These are phyloP conservation scores for Allacma fusca DNA, from an alignment of 2,888 invertebrate species.

Conservation along the genomic window DNA sequence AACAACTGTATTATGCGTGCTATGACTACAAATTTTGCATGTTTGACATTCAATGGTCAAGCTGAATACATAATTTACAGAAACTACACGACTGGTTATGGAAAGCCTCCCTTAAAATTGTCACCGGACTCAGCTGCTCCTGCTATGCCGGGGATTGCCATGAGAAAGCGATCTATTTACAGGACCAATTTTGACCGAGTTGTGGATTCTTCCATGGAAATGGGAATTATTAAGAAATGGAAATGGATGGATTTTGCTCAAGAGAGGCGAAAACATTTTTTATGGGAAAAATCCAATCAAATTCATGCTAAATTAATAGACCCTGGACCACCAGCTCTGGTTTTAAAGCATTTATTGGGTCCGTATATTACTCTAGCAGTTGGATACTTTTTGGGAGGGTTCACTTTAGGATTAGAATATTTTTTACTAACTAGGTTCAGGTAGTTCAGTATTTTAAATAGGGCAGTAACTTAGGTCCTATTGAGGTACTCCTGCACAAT, in stretches of 20 bases:
- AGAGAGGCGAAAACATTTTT: background rate
- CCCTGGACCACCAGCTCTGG: background rate
- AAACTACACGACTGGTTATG: constrained; percentile 17
- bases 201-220: constrained; percentile 10
- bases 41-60: constrained; percentile 34
- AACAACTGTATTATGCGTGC: constrained; percentile 3
- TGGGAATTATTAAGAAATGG: constrained; percentile 27
- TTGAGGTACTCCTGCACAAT: too few relatives aligned
- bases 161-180: constrained; percentile 32
- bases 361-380: background rate
- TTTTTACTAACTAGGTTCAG: background rate
- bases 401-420: background rate
- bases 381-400: background rate
- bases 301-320: background rate
- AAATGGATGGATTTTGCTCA: constrained; percentile 33
- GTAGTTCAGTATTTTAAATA: too few relatives aligned
- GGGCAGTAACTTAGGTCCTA: too few relatives aligned
- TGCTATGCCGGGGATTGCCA: constrained; percentile 38
- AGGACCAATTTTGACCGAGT: constrained; percentile 29
- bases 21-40: constrained; percentile 9
- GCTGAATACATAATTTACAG: constrained; percentile 27
- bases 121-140: constrained; percentile 29
- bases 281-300: background rate
- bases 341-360: constrained; percentile 14
- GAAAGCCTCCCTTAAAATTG: constrained; percentile 13